phyloP scores from a whole-genome alignment of 2,113 vertebrate species.

The Protomyctophum bolini region DNA sequence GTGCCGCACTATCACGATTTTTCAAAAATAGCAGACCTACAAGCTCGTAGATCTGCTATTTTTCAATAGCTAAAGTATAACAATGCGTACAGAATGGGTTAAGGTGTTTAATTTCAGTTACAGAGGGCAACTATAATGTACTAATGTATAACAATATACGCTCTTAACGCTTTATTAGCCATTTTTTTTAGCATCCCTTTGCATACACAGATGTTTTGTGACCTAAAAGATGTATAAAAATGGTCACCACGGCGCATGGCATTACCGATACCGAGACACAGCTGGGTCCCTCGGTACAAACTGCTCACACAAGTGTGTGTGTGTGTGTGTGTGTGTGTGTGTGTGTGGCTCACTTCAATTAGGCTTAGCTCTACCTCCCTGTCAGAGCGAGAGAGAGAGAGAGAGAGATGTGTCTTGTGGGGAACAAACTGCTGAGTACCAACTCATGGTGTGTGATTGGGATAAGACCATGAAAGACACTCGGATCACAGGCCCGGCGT shows the following conservation, averaged over 20 bases:
- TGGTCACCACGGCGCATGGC: no score
- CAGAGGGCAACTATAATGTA: no score
- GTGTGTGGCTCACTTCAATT: not conserved
- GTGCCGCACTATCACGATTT: no score
- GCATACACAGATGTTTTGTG: not conserved
- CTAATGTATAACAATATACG: no score
- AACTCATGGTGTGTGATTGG: conserved; percentile 46
- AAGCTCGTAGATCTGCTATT: no score
- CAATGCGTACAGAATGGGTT: no score
- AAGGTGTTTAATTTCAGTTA: no score
- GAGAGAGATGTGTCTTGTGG: conserved; percentile 32
- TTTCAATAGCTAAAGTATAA: no score
- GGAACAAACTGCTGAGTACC: conserved; percentile 45
- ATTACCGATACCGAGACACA: no score
- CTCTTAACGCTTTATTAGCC: not conserved
- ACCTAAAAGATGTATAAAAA: not conserved
- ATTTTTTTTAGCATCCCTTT: no score
- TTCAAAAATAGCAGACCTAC: no score
- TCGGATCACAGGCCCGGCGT: conserved; percentile 68
- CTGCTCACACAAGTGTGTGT: not conserved
- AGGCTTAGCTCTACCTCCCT: not conserved
- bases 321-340: not conserved
- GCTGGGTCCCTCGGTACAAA: not conserved
- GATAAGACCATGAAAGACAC: conserved; percentile 70
- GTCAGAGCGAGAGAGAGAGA: conserved; percentile 10